Evolutionary conservation across 1,140 invertebrate genomes (phyloP).

Genomic region (Drosophila bipectinata): DNA sequence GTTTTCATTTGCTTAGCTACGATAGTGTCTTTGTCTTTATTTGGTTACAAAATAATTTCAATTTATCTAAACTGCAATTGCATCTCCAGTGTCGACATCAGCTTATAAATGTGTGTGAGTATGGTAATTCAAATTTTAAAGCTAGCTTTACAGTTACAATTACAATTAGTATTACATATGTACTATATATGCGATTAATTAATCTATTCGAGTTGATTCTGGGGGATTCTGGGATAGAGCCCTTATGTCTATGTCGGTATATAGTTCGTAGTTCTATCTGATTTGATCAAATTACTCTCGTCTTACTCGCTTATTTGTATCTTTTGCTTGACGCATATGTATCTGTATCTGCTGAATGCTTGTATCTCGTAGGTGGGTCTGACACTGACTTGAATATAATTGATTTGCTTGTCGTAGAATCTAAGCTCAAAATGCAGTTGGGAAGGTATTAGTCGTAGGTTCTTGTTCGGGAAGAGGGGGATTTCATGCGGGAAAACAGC

Average conservation of each 20-base stretch:
- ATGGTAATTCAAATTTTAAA: constrained; percentile 45
- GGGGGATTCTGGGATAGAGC: constrained; percentile 14
- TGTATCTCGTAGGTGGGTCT: constrained; percentile 57
- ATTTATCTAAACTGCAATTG: constrained; percentile 78
- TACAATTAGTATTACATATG: constrained; percentile 44
- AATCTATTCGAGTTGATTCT: constrained; percentile 49
- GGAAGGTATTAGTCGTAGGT: constrained; percentile 2
- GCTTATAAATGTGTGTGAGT: constrained; percentile 24
- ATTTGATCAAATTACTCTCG: constrained; percentile 65
- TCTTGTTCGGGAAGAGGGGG: neutral
- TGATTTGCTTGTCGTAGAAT: constrained; percentile 17
- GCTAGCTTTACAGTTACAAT: constrained; percentile 66
- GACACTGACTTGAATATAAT: constrained; percentile 47
- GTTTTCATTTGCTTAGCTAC: constrained; percentile 69
- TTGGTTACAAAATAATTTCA: constrained; percentile 73
- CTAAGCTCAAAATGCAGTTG: constrained; percentile 52
- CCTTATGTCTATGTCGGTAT: constrained; percentile 29
- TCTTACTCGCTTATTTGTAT: constrained; percentile 53
- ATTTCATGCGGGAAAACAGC: constrained; percentile 20
- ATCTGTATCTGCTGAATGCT: constrained; percentile 58
- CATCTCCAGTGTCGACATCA: constrained; percentile 20
- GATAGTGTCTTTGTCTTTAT: constrained; percentile 28
- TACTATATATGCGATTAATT: constrained; percentile 46
- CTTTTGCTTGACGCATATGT: constrained; percentile 47
- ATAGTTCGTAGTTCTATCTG: constrained; percentile 60